Evolutionary conservation across 2,888 invertebrate genomes (phyloP), one percentile per base, ranked within the genome.

Genomic region (Nomada lathburiana): DNA sequence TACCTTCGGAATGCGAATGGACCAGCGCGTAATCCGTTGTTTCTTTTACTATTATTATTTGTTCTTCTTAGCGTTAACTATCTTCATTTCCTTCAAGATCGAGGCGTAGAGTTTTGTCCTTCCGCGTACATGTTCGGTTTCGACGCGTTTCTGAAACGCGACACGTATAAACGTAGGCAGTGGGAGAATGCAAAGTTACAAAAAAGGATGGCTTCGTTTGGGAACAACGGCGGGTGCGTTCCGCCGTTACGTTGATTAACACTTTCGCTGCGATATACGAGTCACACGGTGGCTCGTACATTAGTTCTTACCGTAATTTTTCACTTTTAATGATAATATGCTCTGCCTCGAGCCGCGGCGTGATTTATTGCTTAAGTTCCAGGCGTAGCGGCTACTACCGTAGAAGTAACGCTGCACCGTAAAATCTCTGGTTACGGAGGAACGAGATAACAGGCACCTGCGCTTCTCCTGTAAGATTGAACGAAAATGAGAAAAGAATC

Each of bases 181-280:
- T 50, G 42, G 20, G 59, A 59, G 64, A 59, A 65, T 73, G 64
- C 20, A 55, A 72, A 26, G 44, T 62, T 63, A 18, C 18, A 20
- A 55, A 13, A 29, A 36, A 53, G 52, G 75, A 47, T 23, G 60
- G 55, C 69, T 69, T 53, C 53, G 36, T 16, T 53, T 29, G 9
- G 47, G 42, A 42, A 42, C 62, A n/a, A 50, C 13, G 36, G 20
- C 11, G 63, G 52, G 57, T 75, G 62, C 23, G 60, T 53, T 55
- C 60, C 72, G 47, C 57, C 47, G 68, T 72, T 64, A 64, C 65
- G 55, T 79, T 65, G 64, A 81, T 81, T 74, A 74, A 81, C 79
- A 79, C 79, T 77, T 80, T 77, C 80, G 80, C 76, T 68, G 72
- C 76, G 76, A 65, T 55, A 69, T 53, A 65, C 53, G 63, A 64